Conservation (phyloP, 2,797 vertebrate genomes). For the Cercopithecus diana region DNA sequence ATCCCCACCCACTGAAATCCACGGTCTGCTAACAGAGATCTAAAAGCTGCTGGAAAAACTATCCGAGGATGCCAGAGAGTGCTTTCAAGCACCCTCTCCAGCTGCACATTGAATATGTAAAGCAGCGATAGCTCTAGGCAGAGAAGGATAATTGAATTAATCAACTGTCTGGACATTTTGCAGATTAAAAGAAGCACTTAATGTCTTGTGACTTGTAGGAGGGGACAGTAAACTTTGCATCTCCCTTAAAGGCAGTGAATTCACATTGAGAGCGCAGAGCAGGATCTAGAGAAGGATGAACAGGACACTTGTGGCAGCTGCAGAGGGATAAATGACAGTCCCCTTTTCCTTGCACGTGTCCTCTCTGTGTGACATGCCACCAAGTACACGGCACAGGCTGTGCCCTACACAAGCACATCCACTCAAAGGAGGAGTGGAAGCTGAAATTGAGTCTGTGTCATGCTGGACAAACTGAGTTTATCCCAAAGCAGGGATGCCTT, state of each 20-base stretch:
- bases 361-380: background rate
- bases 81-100: background rate
- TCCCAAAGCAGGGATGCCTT: background rate
- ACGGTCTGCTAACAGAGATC: background rate
- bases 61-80: background rate
- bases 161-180: constrained; percentile 1
- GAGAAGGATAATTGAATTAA: constrained; percentile 15
- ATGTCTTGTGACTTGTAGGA: background rate
- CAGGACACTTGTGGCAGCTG: background rate
- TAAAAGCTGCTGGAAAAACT: background rate
- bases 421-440: background rate
- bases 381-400: background rate
- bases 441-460: background rate
- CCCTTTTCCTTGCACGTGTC: background rate
- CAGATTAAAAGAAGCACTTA: background rate
- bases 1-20: background rate
- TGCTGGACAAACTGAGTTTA: background rate
- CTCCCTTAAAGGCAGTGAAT: background rate
- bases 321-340: background rate
- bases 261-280: background rate
- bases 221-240: background rate
- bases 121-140: constrained; percentile 14
- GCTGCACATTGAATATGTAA: constrained; percentile 32
- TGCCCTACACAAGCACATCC: background rate
- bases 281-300: background rate